Conservation (phyloP, 1,140 invertebrate species). For the Octopus bimaculoides region DNA sequence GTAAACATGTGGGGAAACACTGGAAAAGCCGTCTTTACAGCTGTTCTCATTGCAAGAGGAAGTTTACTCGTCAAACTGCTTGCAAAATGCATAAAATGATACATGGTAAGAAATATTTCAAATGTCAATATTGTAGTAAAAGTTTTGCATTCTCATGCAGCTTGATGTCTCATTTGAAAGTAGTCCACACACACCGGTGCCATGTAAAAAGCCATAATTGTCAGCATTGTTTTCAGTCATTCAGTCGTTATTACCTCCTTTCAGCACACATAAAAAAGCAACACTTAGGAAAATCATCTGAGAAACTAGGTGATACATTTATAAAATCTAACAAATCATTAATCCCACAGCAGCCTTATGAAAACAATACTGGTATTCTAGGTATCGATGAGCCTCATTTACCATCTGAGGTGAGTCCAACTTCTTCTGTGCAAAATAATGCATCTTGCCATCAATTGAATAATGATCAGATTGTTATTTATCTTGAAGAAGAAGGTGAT, state of each 20-base stretch:
- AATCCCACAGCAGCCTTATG: too few relatives aligned
- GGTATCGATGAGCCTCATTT: too few relatives aligned
- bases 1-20: background rate
- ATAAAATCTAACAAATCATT: too few relatives aligned
- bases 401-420: too few relatives aligned
- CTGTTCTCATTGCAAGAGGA: background rate
- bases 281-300: background rate
- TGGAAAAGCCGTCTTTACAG: background rate
- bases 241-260: background rate
- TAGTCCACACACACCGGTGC: background rate
- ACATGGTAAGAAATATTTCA: constrained; percentile 2
- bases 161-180: background rate
- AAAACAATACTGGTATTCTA: too few relatives aligned
- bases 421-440: too few relatives aligned
- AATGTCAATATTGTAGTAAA: background rate
- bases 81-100: background rate
- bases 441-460: too few relatives aligned
- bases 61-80: background rate
- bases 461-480: too few relatives aligned
- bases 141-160: background rate
- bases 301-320: too few relatives aligned
- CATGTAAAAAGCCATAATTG: background rate
- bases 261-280: background rate
- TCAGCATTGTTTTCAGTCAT: background rate
- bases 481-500: too few relatives aligned